These are phyloP conservation scores for Colossoma macropomum DNA, from an alignment of 2,113 vertebrate genomes.

Conservation along the genomic window DNA sequence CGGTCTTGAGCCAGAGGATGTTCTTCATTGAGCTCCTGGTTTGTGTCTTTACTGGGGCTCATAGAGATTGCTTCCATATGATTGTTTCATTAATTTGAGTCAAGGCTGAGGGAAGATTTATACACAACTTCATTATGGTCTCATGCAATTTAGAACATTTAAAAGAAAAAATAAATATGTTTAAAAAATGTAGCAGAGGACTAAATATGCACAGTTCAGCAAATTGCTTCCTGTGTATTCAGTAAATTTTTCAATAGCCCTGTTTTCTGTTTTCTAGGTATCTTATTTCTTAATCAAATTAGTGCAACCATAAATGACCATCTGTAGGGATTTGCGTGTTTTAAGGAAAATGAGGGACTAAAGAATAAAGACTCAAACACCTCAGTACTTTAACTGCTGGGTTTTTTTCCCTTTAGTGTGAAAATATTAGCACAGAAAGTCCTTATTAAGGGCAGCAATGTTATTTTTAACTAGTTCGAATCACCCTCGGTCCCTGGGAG, in stretches of 20 bases:
- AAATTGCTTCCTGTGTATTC: constrained; percentile 32
- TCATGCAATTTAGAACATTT: not conserved
- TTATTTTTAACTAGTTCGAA: constrained; percentile 77
- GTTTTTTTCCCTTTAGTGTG: constrained; percentile 53
- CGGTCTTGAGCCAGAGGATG: constrained; percentile 80
- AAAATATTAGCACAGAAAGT: constrained; percentile 77
- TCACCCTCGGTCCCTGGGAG: constrained; percentile 76
- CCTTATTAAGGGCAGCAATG: constrained; percentile 76
- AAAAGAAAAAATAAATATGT: constrained; percentile 22
- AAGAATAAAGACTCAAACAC: constrained; percentile 68
- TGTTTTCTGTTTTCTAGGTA: constrained; percentile 44
- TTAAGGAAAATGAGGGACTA: constrained; percentile 67
- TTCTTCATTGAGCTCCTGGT: constrained; percentile 79
- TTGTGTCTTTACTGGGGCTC: constrained; percentile 75
- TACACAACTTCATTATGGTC: constrained; percentile 7
- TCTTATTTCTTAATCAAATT: constrained; percentile 69
- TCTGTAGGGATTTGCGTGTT: constrained; percentile 63
- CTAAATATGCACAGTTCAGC: not conserved
- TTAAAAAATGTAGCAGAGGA: not conserved
- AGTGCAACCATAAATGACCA: constrained; percentile 72
- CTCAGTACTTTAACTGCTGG: constrained; percentile 66
- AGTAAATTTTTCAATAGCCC: constrained; percentile 59
- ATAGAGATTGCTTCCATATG: constrained; percentile 81
- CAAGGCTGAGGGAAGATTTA: constrained; percentile 72
- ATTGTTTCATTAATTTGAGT: constrained; percentile 74